Evolutionary conservation across 2,113 vertebrate species (phyloP).

Genomic region (Emydocephalus ijimae): DNA sequence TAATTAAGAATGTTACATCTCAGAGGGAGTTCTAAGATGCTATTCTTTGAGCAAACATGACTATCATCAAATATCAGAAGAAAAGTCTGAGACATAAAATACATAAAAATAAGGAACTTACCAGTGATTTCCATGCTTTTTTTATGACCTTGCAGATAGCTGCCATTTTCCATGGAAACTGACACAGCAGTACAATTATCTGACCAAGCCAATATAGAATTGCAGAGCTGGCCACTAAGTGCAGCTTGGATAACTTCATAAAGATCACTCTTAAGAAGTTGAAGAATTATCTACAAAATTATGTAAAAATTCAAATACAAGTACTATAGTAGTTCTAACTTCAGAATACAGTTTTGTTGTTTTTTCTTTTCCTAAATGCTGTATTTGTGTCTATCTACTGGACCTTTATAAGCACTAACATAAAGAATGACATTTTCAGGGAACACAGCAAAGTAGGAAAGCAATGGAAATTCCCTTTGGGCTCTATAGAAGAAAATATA

Average conservation of each 20-base stretch:
- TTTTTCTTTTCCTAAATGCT: constrained; percentile 6
- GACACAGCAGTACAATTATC: constrained; percentile 76
- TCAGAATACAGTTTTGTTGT: constrained; percentile 3
- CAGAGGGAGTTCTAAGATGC: background rate
- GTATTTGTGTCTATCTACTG: background rate
- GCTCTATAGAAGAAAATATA: background rate
- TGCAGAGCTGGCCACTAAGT: constrained; percentile 72
- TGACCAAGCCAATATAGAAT: constrained; percentile 72
- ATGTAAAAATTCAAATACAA: background rate
- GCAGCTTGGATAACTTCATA: constrained; percentile 79
- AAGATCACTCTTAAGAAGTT: constrained; percentile 80
- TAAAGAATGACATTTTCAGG: background rate
- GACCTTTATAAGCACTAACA: background rate
- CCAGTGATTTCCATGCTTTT: constrained; percentile 80
- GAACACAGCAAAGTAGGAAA: background rate
- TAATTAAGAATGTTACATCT: background rate
- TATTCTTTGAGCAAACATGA: background rate
- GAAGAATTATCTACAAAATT: constrained; percentile 76
- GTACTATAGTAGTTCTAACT: background rate
- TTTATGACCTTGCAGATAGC: constrained; percentile 75
- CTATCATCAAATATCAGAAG: background rate
- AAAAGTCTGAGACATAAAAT: background rate
- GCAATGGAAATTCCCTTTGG: background rate
- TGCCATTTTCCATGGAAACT: constrained; percentile 83
- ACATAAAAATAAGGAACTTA: constrained; percentile 36